Evolutionary conservation across 2,888 invertebrate species (phyloP), one percentile per base, ranked within the genome.

Genomic region (Trichacis sp.): DNA sequence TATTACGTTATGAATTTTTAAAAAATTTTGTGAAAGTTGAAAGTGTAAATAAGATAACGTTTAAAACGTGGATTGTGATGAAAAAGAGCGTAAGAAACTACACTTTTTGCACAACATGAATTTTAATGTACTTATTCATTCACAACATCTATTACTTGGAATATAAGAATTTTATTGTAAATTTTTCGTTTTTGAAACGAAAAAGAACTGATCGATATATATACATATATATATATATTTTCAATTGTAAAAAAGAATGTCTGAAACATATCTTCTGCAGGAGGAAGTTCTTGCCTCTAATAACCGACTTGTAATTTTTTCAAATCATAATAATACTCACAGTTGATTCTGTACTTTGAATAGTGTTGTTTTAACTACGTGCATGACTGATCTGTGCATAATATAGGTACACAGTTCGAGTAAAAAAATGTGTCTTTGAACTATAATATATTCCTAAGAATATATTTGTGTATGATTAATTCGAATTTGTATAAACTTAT

Each of bases 401-500:
- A 43, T 33, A 46, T 53, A 51, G 52, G 50, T 48, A 49, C 49
- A 59, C 54, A 51, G 58, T 57, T 57, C 58, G 58, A 58, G 18
- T 45, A 48, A 55, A 64, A 59, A 60, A 65, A 50, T 56, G 56
- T 30, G 40, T 57, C 14, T 56, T 61, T 57, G 55, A 43, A 60
- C 52, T 50, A 18, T 17, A n/a, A 57, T 65, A 53, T 61, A 57
- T 18, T 49, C 46, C 54, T 61, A 61, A 61, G 46, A 19, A 65
- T 61, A 65, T 61, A 61, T 60, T 57, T 57, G 53, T 61, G 65
- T 61, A 53, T 48, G 14, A 53, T 46, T 40, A 40, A 43, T 43
- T 19, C 19, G 19, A 43, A 43, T 42, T 42, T 42, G 18, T 42
- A 42, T 42, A 42, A 42, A 42, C 18, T 42, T 33, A 52, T 56